Base-by-base conservation (phyloP, 2,888 invertebrate genomes). In the Altica lythri region DNA sequence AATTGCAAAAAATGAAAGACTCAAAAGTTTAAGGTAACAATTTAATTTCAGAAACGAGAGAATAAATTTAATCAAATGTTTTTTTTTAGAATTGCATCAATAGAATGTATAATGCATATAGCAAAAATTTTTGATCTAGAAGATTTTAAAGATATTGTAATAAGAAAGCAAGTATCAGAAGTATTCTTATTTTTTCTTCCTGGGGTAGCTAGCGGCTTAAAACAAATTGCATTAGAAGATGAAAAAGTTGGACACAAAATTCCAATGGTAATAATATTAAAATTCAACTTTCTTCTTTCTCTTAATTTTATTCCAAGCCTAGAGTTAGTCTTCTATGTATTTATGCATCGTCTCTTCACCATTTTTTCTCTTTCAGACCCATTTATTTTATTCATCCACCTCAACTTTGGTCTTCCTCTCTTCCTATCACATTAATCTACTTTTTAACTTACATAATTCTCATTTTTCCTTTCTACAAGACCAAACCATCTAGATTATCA, bases 1-100 rank as follows among this genome's bases (percentile, higher is more conserved):
- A 62, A 75, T 90, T 12, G 85, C 87, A 6, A 83, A 84, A 69
- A 73, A 77, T 25, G 90, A 90, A 70, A 86, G 82, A 69, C 80
- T 84, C 30, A 77, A 80, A 27, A 73, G 80, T 35, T 74, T 91
- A 9, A 83, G 86, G 86, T 89, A 75, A 70, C 65, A 62, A 25
- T 8, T 16, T 30, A 8, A n/a, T n/a, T 22, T 22, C 22, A 22
- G 22, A 22, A 17, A 9, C n/a, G 12, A 4, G n/a, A 27, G 16
- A 10, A 44, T 27, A 22, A 8, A 22, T 22, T 43, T 22, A 13
- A 29, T 9, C 25, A 4, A 27, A 16, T 44, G 2, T 43, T 25
- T 2, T 40, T 18, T 64, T 68, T 19, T 58, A 83, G 83, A 70
- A 70, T 78, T 45, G 68, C 75, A 35, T 79, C 83, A 1, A 75